Base-by-base conservation (phyloP, 1,140 invertebrate species). In the Venturia canescens region DNA sequence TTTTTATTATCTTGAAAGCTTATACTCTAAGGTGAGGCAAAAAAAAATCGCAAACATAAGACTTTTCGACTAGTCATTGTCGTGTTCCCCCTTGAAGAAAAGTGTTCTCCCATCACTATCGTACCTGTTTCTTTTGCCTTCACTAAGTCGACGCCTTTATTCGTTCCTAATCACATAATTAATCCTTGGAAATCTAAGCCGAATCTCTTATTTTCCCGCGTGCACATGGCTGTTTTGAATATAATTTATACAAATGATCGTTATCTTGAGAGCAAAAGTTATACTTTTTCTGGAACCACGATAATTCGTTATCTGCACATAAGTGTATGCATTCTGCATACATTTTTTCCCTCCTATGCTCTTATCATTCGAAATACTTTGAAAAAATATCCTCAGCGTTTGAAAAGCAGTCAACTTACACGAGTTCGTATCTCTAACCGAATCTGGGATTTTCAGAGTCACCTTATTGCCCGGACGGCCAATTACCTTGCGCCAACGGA, bases 401-500 rank as follows among this genome's bases (percentile, higher is more conserved):
- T 53, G n/a, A 53, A n/a, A n/a, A 53, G 3, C 50, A 1, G 4
- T n/a, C 6, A n/a, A n/a, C 6, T 5, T n/a, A n/a, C 18, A n/a
- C 3, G 50, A n/a, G 18, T 0, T 53, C 1, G 50, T 18, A 44
- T 11, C 7, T 44, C 38, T 44, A 44, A 44, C 13, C 7, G 38
- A 44, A 44, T 44, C 11, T 44, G 5, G 1, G 5, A 44, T 44
- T 83, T 83, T 26, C 82, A 83, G 82, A 83, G 31, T 16, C 71
- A 34, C 44, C 78, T 6, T 80, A 81, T 34, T 94, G 94, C 83
- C 84, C 89, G 26, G 91, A 86, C 66, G 92, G 92, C 53, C 87
- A 94, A 83, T 93, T 92, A 84, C 89, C 90, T 13, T 97, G 95
- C 89, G 86, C 89, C 53, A 93, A 94, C 88, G 93, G 94, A 48